A percentile compares a stretch with the other conserved stretches of the same genome.
Evolutionary conservation across 2,888 invertebrate genomes (phyloP).

Genomic region (Pteria penguin): DNA sequence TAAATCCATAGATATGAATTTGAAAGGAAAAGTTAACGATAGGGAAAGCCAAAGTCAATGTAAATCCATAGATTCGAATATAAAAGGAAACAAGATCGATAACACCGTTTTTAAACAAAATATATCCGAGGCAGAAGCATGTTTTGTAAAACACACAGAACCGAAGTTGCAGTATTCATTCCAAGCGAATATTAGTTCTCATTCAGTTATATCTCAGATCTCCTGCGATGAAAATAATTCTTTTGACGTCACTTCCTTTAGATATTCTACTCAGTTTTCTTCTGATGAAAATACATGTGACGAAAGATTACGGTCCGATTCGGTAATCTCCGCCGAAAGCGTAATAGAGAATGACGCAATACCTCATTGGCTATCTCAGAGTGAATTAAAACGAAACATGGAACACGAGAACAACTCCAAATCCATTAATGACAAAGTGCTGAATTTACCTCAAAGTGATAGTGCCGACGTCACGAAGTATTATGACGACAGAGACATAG

Average conservation of each 20-base stretch:
- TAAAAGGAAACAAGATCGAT: background rate
- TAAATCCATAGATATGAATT: background rate
- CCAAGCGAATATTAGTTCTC: background rate
- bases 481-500: too few relatives aligned
- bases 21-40: background rate
- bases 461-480: too few relatives aligned
- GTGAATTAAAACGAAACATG: background rate
- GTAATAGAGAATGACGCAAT: conserved; percentile 8
- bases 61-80: background rate
- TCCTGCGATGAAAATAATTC: background rate
- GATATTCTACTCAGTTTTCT: background rate
- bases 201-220: background rate
- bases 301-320: background rate
- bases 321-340: conserved; percentile 8
- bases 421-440: too few relatives aligned
- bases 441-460: too few relatives aligned
- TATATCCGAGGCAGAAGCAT: too few relatives aligned
- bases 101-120: too few relatives aligned
- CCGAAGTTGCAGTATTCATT: background rate
- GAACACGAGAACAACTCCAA: background rate
- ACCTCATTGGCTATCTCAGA: background rate
- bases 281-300: background rate
- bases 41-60: background rate
- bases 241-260: background rate
- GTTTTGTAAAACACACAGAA: too few relatives aligned